A percentile compares a stretch with the other conserved stretches of the same genome.
These are phyloP conservation scores for Hyposoter dolosus DNA, from an alignment of 2,888 invertebrate species.

Conservation along the genomic window DNA sequence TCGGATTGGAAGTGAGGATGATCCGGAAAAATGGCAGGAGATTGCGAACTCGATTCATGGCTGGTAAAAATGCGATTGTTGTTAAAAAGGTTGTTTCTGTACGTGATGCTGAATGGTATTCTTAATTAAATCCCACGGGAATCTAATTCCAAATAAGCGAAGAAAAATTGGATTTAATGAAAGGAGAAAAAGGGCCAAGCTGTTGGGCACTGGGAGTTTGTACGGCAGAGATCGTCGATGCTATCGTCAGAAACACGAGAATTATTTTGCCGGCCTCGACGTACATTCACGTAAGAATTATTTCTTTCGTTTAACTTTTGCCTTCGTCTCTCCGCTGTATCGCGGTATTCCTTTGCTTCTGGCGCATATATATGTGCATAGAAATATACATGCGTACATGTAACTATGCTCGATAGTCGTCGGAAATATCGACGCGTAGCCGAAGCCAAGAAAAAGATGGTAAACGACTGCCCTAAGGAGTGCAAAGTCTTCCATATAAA, in stretches of 20 bases:
- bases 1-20: slow-evolving; percentile 86
- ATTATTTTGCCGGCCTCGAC: slow-evolving; percentile 84
- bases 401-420: slow-evolving; percentile 48
- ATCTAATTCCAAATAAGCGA: slow-evolving; percentile 35
- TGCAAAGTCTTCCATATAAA: slow-evolving; percentile 5
- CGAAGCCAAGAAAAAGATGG: slow-evolving; percentile 31
- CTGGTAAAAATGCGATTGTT: slow-evolving; percentile 70
- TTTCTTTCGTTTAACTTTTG: slow-evolving; percentile 54
- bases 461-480: slow-evolving; percentile 38
- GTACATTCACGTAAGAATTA: slow-evolving; percentile 82
- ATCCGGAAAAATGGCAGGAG: slow-evolving; percentile 86
- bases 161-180: slow-evolving; percentile 72
- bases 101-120: background rate
- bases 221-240: slow-evolving; percentile 83
- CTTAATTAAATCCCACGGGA: background rate
- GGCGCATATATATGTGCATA: background rate
- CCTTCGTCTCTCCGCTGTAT: slow-evolving; percentile 11
- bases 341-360: slow-evolving; percentile 54
- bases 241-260: slow-evolving; percentile 84
- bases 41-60: slow-evolving; percentile 76
- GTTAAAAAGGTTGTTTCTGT: background rate
- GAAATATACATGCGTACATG: slow-evolving; percentile 13
- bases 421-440: slow-evolving; percentile 58
- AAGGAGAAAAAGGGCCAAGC: slow-evolving; percentile 78
- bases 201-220: slow-evolving; percentile 85